These are phyloP conservation scores for Drosophila anomalata DNA, from an alignment of 2,888 invertebrate genomes.

Conservation along the genomic window DNA sequence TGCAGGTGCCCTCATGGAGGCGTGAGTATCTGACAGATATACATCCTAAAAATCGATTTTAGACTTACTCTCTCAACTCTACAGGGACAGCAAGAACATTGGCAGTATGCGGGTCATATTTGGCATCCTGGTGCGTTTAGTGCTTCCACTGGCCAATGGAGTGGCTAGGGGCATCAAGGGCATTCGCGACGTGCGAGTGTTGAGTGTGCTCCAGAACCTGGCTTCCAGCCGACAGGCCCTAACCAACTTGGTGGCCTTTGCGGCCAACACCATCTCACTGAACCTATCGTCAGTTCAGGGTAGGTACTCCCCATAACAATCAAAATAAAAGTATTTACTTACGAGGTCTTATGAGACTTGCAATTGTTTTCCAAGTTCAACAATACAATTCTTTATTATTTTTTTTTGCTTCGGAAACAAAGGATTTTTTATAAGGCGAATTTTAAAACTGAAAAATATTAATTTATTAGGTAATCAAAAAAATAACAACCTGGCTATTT, in stretches of 20 bases:
- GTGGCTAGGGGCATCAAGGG: conserved; percentile 81
- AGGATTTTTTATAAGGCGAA: conserved; percentile 1
- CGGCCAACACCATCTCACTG: conserved; percentile 83
- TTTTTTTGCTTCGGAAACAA: conserved; percentile 3
- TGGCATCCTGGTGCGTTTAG: conserved; percentile 81
- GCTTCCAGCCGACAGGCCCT: conserved; percentile 81
- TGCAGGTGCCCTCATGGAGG: conserved; percentile 63
- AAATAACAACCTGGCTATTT: background rate
- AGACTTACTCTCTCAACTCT: rapidly evolving
- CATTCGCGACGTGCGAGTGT: conserved; percentile 80
- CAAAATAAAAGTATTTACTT: background rate
- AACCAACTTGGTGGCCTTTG: conserved; percentile 82
- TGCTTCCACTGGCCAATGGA: conserved; percentile 82
- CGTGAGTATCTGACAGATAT: conserved; percentile 58
- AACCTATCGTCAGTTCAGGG: conserved; percentile 83
- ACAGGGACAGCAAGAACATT: conserved; percentile 56
- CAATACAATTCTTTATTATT: background rate
- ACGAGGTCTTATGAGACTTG: background rate
- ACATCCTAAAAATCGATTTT: rapidly evolving
- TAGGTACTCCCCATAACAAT: conserved; percentile 48
- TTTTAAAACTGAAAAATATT: conserved; percentile 8
- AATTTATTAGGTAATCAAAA: conserved; percentile 3
- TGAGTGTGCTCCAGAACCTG: conserved; percentile 78
- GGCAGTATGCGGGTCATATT: conserved; percentile 81
- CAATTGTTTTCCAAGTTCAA: conserved; percentile 2